Conservation (phyloP, 1,140 invertebrate genomes). For the Drosophila subpulchrella region DNA sequence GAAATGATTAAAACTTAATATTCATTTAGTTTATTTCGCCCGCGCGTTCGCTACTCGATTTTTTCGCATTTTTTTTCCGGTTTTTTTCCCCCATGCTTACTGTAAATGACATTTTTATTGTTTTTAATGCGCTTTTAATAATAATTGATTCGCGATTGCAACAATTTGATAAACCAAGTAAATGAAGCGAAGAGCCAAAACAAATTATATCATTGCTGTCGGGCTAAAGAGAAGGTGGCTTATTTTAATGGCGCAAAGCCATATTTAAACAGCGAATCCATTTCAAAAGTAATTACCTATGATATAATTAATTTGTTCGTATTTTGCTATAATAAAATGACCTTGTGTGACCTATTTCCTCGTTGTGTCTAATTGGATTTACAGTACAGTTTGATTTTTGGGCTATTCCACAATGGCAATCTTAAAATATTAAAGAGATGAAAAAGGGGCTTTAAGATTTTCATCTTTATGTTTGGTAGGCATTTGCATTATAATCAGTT, state of each 20-base stretch:
- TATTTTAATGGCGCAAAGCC: constrained; percentile 11
- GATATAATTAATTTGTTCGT: not conserved
- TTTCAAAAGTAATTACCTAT: constrained; percentile 12
- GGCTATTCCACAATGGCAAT: no score
- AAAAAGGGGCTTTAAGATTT: no score
- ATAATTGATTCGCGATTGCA: constrained; percentile 74
- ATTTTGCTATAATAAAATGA: no score
- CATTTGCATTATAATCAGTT: no score
- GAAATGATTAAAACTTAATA: constrained; percentile 72
- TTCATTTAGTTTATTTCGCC: constrained; percentile 57
- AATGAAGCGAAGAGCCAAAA: constrained; percentile 42
- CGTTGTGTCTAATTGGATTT: not conserved
- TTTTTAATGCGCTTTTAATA: constrained; percentile 80
- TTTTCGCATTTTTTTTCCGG: not conserved
- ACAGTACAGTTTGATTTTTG: no score
- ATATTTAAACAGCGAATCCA: not conserved
- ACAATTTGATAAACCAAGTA: constrained; percentile 68
- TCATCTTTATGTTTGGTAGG: no score
- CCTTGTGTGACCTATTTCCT: not conserved
- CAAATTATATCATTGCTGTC: constrained; percentile 20
- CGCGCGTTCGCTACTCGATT: not conserved
- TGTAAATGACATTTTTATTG: constrained; percentile 78
- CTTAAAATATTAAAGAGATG: no score
- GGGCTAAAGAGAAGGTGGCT: not conserved
- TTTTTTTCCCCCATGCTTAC: constrained; percentile 1